Percentiles rank a stretch among this genome's conserved stretches.
phyloP scores from a whole-genome alignment of 2,888 invertebrate genomes.

The Stenchaetothrips biformis region DNA sequence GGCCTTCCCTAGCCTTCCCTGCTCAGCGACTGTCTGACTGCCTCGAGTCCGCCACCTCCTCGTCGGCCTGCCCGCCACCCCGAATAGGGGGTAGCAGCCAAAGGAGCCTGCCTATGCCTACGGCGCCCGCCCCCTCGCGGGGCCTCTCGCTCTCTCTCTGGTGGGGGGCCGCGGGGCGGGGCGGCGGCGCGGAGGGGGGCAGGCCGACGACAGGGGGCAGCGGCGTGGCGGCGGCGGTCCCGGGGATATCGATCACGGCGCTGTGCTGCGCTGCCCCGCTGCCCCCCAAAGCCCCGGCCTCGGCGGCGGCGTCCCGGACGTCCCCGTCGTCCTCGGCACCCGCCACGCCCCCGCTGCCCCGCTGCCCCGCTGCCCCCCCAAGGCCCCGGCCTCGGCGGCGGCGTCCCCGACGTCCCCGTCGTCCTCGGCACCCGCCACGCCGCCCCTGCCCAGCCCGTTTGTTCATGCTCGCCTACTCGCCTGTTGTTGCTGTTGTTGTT shows the following conservation, averaged over 20 bases:
- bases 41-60: not conserved
- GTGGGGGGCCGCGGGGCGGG: not conserved
- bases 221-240: not conserved
- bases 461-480: too few species aligned
- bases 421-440: too few species aligned
- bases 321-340: too few species aligned
- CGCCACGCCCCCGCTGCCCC: not conserved
- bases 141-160: not conserved
- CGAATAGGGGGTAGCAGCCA: not conserved
- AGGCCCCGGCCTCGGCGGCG: too few species aligned
- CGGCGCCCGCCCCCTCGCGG: not conserved
- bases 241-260: not conserved
- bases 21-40: not conserved
- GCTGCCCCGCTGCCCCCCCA: too few species aligned
- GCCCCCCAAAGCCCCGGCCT: too few species aligned
- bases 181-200: not conserved
- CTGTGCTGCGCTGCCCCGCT: not conserved
- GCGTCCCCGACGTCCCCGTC: too few species aligned
- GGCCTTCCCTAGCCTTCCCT: too few species aligned
- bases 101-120: not conserved
- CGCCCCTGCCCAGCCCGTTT: too few species aligned
- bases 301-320: too few species aligned
- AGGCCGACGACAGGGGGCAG: not conserved
- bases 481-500: too few species aligned
- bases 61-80: not conserved